phyloP scores from a whole-genome alignment of 2,797 vertebrate species.

The Anabas testudineus region DNA sequence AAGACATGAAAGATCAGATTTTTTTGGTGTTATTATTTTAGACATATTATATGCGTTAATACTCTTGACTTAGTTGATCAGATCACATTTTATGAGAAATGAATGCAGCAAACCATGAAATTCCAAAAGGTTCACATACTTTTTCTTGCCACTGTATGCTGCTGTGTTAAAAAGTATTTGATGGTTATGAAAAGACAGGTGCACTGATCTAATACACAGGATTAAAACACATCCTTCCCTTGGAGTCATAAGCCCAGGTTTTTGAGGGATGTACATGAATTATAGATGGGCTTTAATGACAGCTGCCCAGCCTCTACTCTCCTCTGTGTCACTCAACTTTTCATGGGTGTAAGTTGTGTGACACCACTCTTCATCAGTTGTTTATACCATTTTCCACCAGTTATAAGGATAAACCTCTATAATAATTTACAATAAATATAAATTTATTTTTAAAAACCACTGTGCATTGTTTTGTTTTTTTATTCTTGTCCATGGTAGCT shows the following conservation, averaged over 20 bases:
- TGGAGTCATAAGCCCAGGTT: constrained; percentile 40
- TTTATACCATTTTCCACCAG: constrained; percentile 8
- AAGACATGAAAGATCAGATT: too few relatives aligned
- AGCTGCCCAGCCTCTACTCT: constrained; percentile 55
- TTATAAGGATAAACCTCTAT: background rate
- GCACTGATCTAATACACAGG: constrained; percentile 8
- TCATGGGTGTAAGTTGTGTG: constrained; percentile 54
- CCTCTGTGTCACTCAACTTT: constrained; percentile 62
- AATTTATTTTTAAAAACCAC: constrained; percentile 10
- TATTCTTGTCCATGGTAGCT: background rate
- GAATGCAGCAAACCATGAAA: too few relatives aligned
- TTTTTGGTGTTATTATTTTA: too few relatives aligned
- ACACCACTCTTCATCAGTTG: constrained; percentile 30
- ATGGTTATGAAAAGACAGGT: constrained; percentile 24
- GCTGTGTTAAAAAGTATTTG: constrained; percentile 9
- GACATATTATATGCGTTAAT: too few relatives aligned
- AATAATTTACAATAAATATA: constrained; percentile 4
- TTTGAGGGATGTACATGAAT: constrained; percentile 60
- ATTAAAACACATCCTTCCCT: constrained; percentile 39
- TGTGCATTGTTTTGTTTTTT: constrained; percentile 1
- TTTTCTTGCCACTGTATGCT: too few relatives aligned
- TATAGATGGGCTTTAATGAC: constrained; percentile 69
- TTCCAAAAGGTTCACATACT: too few relatives aligned
- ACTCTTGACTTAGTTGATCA: too few relatives aligned
- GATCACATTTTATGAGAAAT: too few relatives aligned